A percentile compares a stretch with the other conserved stretches of the same genome.
Conservation (phyloP, 2,888 invertebrate species). For the Pseudanteris insignis region DNA sequence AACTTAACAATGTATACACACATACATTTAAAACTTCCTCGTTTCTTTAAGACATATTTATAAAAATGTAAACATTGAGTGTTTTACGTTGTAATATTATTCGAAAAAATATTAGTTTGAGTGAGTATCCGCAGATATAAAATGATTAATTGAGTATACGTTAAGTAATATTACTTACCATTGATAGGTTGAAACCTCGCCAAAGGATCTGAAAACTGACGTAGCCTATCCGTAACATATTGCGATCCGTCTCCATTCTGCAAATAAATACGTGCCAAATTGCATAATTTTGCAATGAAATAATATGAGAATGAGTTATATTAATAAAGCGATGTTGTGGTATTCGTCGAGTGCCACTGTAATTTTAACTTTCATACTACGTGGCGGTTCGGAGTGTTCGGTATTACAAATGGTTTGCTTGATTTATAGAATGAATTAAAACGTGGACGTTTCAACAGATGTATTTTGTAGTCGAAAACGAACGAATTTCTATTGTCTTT, state of each 20-base stretch:
- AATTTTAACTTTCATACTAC: too few species aligned
- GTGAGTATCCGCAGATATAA: slow-evolving; percentile 8
- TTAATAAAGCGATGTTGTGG: slow-evolving; percentile 26
- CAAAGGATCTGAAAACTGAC: slow-evolving; percentile 68
- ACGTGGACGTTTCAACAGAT: too few species aligned
- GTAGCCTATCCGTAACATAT: slow-evolving; percentile 68
- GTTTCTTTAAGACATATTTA: not conserved
- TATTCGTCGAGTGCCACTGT: slow-evolving; percentile 7
- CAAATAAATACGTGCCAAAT: slow-evolving; percentile 54
- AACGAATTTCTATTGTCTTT: too few species aligned
- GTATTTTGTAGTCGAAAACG: too few species aligned
- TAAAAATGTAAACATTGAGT: not conserved
- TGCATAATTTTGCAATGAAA: slow-evolving; percentile 32
- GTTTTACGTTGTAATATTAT: not conserved
- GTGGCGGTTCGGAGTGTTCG: too few species aligned
- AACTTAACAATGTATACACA: too few species aligned
- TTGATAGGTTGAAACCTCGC: slow-evolving; percentile 68
- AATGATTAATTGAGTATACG: slow-evolving; percentile 37
- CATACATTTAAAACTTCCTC: not conserved
- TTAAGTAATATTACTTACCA: slow-evolving; percentile 63
- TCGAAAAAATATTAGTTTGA: too few species aligned
- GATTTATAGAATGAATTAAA: slow-evolving; percentile 23
- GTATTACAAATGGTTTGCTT: too few species aligned
- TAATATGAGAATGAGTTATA: slow-evolving; percentile 27
- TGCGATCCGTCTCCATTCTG: slow-evolving; percentile 67